A percentile compares a stretch with the other conserved stretches of the same genome.
Evolutionary conservation across 2,113 vertebrate species (phyloP).

Genomic region (Ellobius talpinus): DNA sequence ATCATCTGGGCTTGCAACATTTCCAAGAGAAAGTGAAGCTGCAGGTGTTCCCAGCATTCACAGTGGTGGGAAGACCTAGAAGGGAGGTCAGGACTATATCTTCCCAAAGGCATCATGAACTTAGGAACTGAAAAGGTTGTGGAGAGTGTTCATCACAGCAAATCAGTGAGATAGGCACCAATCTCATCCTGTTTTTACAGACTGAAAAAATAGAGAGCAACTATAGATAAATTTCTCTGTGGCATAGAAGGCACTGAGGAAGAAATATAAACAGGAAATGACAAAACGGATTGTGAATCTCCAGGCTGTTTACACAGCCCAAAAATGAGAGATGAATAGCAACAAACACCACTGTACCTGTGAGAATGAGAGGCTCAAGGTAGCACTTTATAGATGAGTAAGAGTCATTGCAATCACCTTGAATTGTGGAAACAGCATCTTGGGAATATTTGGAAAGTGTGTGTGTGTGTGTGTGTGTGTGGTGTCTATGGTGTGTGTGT

Average conservation of each 20-base stretch:
- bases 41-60: neutral
- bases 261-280: neutral
- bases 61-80: neutral
- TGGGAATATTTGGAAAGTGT: neutral
- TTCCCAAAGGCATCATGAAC: neutral
- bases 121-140: neutral
- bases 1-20: neutral
- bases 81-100: neutral
- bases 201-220: neutral
- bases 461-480: neutral
- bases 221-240: neutral
- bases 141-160: neutral
- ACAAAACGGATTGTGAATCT: neutral
- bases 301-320: too few relatives aligned
- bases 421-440: neutral
- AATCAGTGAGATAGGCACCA: neutral
- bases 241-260: neutral
- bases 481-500: neutral
- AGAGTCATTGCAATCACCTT: fast-evolving
- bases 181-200: neutral
- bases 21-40: neutral
- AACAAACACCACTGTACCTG: neutral
- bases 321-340: neutral
- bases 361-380: neutral
- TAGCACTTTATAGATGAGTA: neutral